Percentiles rank a stretch among this genome's conserved stretches.
Evolutionary conservation across 2,797 vertebrate genomes (phyloP).

Genomic region (Salmo trutta): DNA sequence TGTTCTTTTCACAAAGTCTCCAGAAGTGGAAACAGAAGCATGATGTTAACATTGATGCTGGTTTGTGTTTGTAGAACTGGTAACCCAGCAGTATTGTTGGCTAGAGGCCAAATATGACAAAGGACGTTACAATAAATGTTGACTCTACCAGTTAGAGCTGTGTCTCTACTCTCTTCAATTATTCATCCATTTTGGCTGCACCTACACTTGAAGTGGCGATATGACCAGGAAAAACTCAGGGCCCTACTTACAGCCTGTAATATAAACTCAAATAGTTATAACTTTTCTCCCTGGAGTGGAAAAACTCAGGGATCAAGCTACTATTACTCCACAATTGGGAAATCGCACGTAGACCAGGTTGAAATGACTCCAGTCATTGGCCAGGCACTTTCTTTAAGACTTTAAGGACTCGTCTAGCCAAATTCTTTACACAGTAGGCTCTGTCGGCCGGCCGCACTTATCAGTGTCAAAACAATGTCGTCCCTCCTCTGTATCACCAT

Average conservation of each 20-base stretch:
- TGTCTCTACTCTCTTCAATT: too few species aligned
- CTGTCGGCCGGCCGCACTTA: background rate
- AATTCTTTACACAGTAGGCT: constrained; percentile 7
- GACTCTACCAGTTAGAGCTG: too few species aligned
- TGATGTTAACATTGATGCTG: background rate
- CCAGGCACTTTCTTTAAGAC: background rate
- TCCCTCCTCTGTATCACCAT: background rate
- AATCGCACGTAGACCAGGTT: too few species aligned
- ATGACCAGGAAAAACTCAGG: too few species aligned
- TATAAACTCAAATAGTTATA: too few species aligned
- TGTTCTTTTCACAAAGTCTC: background rate
- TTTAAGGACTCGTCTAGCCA: background rate
- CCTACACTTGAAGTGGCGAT: too few species aligned
- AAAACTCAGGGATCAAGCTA: background rate
- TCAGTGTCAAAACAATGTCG: constrained; percentile 12
- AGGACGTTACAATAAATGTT: too few species aligned
- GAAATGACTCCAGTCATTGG: background rate
- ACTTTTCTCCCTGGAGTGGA: background rate
- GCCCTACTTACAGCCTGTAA: too few species aligned
- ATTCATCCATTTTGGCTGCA: too few species aligned
- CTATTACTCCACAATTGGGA: too few species aligned
- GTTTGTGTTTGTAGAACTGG: background rate
- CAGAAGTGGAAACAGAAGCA: background rate
- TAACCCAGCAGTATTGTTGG: background rate
- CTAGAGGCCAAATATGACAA: background rate